Conservation (phyloP, 1,140 invertebrate genomes). For the Nasonia giraulti region DNA sequence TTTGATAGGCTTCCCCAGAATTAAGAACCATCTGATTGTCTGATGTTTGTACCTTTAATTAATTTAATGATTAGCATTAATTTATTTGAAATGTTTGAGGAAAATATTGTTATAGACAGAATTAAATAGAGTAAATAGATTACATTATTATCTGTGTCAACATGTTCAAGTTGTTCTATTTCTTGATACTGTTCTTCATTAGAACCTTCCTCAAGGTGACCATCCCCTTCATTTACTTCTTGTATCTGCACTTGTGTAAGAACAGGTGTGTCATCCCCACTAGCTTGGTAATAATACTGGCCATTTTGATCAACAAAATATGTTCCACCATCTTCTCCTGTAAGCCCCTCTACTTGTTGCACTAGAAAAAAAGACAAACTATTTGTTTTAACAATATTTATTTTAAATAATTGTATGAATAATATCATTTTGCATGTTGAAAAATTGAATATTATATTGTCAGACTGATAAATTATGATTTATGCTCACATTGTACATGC, state of each 20-base stretch:
- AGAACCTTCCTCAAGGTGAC: constrained; percentile 64
- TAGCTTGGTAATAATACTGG: constrained; percentile 85
- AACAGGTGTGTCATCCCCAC: constrained; percentile 77
- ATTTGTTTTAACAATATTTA: constrained; percentile 14
- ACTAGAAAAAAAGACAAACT: constrained; percentile 57
- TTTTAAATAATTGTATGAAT: constrained; percentile 3
- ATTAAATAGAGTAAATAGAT: constrained; percentile 32
- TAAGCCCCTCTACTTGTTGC: constrained; percentile 75
- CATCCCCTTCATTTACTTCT: constrained; percentile 73
- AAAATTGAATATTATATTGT: background rate
- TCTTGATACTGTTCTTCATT: constrained; percentile 71
- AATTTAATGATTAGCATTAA: background rate
- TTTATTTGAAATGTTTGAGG: background rate
- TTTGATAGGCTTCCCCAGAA: constrained; percentile 83
- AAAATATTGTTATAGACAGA: constrained; percentile 19
- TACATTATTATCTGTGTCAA: constrained; percentile 69
- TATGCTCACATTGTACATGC: constrained; percentile 74
- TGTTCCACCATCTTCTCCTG: constrained; percentile 79
- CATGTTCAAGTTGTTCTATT: constrained; percentile 75
- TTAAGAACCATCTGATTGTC: constrained; percentile 76
- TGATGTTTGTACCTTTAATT: constrained; percentile 61
- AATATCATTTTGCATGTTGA: background rate
- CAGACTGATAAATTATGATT: constrained; percentile 16
- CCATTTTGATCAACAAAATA: constrained; percentile 87
- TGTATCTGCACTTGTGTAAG: constrained; percentile 77